These are phyloP conservation scores for Caenorhabditis sp. DNA, from an alignment of 2,888 invertebrate species.

Conservation along the genomic window DNA sequence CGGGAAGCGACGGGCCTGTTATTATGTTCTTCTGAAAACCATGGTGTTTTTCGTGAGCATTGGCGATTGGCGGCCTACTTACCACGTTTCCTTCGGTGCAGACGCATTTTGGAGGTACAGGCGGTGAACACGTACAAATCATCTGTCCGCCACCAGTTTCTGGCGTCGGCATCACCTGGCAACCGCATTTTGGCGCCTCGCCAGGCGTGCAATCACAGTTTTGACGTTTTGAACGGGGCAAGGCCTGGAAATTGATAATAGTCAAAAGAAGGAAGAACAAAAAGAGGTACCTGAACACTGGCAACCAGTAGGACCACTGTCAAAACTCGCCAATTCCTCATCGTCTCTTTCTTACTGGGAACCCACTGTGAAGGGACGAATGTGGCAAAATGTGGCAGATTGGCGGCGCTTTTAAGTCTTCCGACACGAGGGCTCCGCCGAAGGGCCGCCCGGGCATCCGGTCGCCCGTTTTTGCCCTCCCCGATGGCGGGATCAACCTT, in stretches of 20 bases:
- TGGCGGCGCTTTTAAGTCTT: no score
- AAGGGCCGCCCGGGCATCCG: no score
- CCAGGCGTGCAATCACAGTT: conserved; percentile 58
- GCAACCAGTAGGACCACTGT: no score
- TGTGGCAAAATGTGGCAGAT: no score
- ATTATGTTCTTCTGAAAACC: conserved; percentile 39
- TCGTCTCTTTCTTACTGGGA: no score
- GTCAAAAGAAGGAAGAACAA: no score
- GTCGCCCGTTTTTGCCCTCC: no score
- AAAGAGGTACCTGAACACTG: no score
- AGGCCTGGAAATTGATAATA: conserved; percentile 9
- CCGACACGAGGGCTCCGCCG: no score
- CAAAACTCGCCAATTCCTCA: no score
- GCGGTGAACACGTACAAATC: conserved; percentile 62
- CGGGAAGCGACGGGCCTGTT: conserved; percentile 27
- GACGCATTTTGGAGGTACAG: conserved; percentile 61
- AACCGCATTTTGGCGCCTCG: conserved; percentile 63
- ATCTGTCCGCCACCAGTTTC: conserved; percentile 55
- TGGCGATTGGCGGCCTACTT: background rate
- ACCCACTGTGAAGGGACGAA: no score
- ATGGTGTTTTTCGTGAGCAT: background rate
- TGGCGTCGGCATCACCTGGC: conserved; percentile 54
- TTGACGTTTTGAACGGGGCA: conserved; percentile 57
- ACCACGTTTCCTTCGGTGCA: conserved; percentile 58
- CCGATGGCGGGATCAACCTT: conserved; percentile 34